Evolutionary conservation across 2,888 invertebrate genomes (phyloP), one percentile per base, ranked within the genome.

Genomic region (Cosmia trapezina): DNA sequence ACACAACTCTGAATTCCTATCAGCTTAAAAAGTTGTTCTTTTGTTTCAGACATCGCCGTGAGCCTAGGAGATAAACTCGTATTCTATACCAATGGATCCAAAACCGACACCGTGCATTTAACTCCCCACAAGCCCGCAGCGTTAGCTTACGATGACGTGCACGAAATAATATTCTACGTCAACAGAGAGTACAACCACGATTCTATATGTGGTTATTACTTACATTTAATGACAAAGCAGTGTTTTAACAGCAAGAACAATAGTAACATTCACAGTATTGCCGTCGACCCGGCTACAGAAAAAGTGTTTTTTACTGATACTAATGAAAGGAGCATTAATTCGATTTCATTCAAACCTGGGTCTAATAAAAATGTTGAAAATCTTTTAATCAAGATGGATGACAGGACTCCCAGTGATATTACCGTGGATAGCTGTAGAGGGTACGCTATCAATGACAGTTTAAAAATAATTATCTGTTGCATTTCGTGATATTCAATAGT

Each of bases 231-330:
- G 92, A 91, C 76, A 91, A 92, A 68, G n/a, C n/a, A n/a, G n/a
- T 90, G 93, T 5, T 87, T 96, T 67, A 94, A 97, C 4, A 95
- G 93, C 76, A 97, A 92, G 70, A 96, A 93, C 22, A 19, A n/a
- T n/a, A 14, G 59, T 84, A 96, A 95, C 47, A 97, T 98, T 51
- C 96, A 97, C 89, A 98, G 98, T 9, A 93, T 99, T 81, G 97
- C 98, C 1, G 98, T 97, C 88, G 98, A 99, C 94, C 97, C 97
- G 0, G 92, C 97, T 0, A 96, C 97, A 61, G 97, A 97, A 37
- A 96, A 97, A 73, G 94, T 99, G 19, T 99, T 98, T 94, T 99
- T 98, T 98, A 97, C 98, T 0, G 98, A 98, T 89, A 96, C 96
- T 4, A 91, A 93, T 28, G 97, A 97, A 76, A 96, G 96, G 54